These are phyloP conservation scores for Condylura cristata DNA, from an alignment of 2,113 vertebrate genomes.

Conservation along the genomic window DNA sequence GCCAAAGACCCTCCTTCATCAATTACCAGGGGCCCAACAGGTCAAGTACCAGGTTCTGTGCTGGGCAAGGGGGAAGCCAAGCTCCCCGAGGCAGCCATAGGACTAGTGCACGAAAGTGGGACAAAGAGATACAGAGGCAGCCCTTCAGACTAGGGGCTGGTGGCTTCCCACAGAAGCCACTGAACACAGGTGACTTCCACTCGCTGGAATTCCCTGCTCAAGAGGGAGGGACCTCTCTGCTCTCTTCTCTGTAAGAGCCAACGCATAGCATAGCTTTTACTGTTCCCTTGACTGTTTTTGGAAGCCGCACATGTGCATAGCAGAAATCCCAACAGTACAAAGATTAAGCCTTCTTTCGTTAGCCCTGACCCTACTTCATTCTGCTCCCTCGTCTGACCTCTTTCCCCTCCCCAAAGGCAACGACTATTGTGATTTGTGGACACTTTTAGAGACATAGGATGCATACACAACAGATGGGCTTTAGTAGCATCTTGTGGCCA, in stretches of 20 bases:
- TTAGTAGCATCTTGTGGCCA: not conserved
- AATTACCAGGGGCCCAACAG: not conserved
- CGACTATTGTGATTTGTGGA: not conserved
- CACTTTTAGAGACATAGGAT: no score
- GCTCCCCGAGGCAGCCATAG: not conserved
- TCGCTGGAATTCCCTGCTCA: not conserved
- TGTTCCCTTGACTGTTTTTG: not conserved
- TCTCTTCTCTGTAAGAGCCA: not conserved
- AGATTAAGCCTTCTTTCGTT: not conserved
- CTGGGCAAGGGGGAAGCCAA: not conserved
- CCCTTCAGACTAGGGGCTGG: not conserved
- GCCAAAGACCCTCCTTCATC: not conserved
- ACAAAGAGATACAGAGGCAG: not conserved
- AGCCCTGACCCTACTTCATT: not conserved
- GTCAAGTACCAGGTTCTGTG: not conserved
- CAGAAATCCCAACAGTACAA: not conserved
- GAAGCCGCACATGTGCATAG: not conserved
- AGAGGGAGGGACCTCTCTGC: accelerated
- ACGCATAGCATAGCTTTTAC: accelerated
- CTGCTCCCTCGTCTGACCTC: no score
- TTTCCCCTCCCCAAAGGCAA: not conserved
- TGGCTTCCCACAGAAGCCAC: not conserved
- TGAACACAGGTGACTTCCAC: not conserved
- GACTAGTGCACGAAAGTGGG: not conserved
- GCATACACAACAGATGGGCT: not conserved